Evolutionary conservation across 2,888 invertebrate genomes (phyloP).

Genomic region (Alviniconcha strummeri): DNA sequence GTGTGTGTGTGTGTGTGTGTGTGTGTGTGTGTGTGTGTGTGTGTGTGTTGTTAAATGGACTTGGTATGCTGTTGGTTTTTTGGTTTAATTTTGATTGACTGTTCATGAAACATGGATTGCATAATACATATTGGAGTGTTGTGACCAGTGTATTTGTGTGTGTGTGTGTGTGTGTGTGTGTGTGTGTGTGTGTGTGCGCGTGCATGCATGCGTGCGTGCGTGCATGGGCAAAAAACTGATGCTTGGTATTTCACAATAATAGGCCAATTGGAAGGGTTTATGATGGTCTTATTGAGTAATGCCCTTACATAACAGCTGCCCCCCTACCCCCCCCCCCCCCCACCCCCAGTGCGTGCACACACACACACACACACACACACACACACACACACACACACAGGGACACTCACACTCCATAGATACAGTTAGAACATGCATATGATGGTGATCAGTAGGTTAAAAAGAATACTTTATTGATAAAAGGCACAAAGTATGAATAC

Average conservation of each 20-base stretch:
- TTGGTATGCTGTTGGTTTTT: background rate
- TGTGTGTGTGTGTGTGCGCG: background rate
- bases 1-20: background rate
- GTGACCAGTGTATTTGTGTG: background rate
- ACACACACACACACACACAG: background rate
- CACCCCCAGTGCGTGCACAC: background rate
- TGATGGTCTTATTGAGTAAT: background rate
- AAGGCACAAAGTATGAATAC: background rate
- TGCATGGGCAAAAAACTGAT: background rate
- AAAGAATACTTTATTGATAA: background rate
- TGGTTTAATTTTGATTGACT: background rate
- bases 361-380: background rate
- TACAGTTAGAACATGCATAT: background rate
- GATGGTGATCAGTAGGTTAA: background rate
- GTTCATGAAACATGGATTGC: background rate
- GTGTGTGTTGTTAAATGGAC: constrained; percentile 7
- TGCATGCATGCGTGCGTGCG: background rate
- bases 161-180: too few species aligned
- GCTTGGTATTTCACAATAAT: too few species aligned
- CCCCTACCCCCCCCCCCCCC: background rate
- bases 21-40: background rate
- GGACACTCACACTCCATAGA: background rate
- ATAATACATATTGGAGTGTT: background rate
- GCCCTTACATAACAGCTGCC: background rate
- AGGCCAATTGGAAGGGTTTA: background rate